Evolutionary conservation across 2,797 vertebrate species (phyloP).

Genomic region (Clamator glandarius): DNA sequence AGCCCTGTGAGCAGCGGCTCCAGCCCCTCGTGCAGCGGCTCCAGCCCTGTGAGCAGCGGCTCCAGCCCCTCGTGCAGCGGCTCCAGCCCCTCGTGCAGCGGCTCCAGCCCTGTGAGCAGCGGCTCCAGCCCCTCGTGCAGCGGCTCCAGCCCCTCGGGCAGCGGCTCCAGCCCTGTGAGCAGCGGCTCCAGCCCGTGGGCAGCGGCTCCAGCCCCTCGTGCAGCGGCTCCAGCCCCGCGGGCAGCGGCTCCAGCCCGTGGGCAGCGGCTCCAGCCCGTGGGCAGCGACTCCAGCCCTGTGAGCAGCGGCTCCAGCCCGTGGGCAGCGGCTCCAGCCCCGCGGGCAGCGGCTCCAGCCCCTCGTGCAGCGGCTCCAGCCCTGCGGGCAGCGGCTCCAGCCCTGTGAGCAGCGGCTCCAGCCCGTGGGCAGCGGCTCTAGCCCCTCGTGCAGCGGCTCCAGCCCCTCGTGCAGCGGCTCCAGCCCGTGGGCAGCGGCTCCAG

Average conservation of each 20-base stretch:
- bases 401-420: slow-evolving; percentile 83
- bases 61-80: slow-evolving; percentile 82
- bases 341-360: slow-evolving; percentile 83
- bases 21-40: slow-evolving; percentile 78
- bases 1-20: too few species aligned
- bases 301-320: slow-evolving; percentile 44
- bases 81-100: too few species aligned
- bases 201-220: slow-evolving; percentile 84
- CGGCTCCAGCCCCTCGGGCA: slow-evolving; percentile 80
- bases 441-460: too few species aligned
- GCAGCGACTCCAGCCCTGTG: too few species aligned
- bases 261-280: slow-evolving; percentile 82
- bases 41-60: slow-evolving; percentile 85
- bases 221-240: slow-evolving; percentile 82
- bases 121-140: slow-evolving; percentile 84
- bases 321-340: slow-evolving; percentile 83
- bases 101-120: slow-evolving; percentile 78
- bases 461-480: too few species aligned
- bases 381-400: slow-evolving; percentile 83
- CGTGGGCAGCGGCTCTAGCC: slow-evolving; percentile 84
- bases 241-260: slow-evolving; percentile 76
- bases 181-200: slow-evolving; percentile 70
- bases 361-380: slow-evolving; percentile 75
- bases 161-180: not conserved
- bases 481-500: slow-evolving; percentile 80